Percentiles rank a stretch among this genome's conserved stretches.
phyloP scores from a whole-genome alignment of 2,888 invertebrate genomes.

The Cephus pygmeus region DNA sequence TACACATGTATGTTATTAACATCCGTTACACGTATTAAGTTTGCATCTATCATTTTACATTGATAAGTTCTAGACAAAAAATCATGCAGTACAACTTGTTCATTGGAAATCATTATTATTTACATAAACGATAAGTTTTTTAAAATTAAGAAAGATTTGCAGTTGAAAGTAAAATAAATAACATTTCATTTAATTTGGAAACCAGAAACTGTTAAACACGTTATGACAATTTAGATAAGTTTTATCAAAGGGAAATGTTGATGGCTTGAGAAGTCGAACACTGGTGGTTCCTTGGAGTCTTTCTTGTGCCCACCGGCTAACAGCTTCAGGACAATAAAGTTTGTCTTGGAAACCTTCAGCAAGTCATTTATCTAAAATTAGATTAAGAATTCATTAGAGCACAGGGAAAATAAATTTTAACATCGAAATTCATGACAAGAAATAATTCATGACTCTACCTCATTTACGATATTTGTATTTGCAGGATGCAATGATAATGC shows the following conservation, averaged over 20 bases:
- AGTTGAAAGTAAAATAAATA: conserved; percentile 39
- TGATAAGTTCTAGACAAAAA: conserved; percentile 10
- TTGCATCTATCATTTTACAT: conserved; percentile 37
- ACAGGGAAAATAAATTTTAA: not conserved
- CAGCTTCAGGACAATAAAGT: conserved; percentile 94
- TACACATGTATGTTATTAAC: conserved; percentile 21
- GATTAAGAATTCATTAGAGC: conserved; percentile 15
- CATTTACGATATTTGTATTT: conserved; percentile 56
- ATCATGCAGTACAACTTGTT: not conserved
- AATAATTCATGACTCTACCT: conserved; percentile 42
- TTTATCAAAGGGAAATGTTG: conserved; percentile 93
- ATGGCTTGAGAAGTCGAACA: conserved; percentile 91
- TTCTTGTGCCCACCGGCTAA: conserved; percentile 92
- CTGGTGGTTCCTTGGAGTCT: conserved; percentile 84
- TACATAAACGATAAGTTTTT: not conserved
- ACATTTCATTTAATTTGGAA: conserved; percentile 27
- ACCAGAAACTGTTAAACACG: conserved; percentile 34
- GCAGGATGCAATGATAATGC: conserved; percentile 83
- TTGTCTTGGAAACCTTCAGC: conserved; percentile 92
- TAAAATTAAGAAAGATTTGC: not conserved
- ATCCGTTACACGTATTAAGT: conserved; percentile 7
- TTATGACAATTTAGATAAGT: conserved; percentile 58
- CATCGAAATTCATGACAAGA: not conserved
- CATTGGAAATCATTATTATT: not conserved
- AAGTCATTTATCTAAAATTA: conserved; percentile 80